Base-by-base conservation (phyloP, 2,888 invertebrate species). In the Synergus umbraculus region DNA sequence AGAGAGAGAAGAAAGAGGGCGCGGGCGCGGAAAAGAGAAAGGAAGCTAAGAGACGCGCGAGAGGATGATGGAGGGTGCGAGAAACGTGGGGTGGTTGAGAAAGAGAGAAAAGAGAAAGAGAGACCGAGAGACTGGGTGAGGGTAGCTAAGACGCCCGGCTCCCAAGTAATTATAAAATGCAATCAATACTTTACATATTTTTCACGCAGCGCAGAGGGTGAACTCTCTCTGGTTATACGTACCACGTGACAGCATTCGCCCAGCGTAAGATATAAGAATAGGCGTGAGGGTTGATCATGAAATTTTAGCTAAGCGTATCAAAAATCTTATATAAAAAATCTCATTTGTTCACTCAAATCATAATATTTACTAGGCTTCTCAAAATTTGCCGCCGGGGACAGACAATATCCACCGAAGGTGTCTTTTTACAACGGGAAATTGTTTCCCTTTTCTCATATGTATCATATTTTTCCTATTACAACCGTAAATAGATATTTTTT, bases 101-200 rank as follows among this genome's bases (percentile, higher is more conserved):
- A 81, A 82, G 84, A 78, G 83, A 86, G 82, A 76, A 84, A 82
- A 81, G 79, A 83, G 86, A 86, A 85, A 83, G 78, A 81, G 82
- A 83, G 83, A 79, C 81, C 73, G 83, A 83, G 85, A 79, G 86
- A 84, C 82, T 85, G 85, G 86, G 84, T 87, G 85, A 86, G 89
- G 90, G 90, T 89, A 91, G 92, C 91, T 92, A 92, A 92, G 92
- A 92, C 92, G 91, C 91, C 90, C 88, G 90, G 89, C 90, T 90
- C 89, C 91, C 91, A 91, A 91, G 92, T 92, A 92, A 92, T 92
- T 92, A 92, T 92, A 92, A 92, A 92, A 92, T 91, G 92, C 92
- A 92, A 92, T 92, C 92, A 92, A 92, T 92, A 92, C 92, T 92
- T 92, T 92, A 92, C 92, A 92, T 92, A 92, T 92, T 92, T 92